Percentiles rank a stretch among this genome's conserved stretches.
Conservation (phyloP, 2,888 invertebrate genomes). For the Melanotus villosus region DNA sequence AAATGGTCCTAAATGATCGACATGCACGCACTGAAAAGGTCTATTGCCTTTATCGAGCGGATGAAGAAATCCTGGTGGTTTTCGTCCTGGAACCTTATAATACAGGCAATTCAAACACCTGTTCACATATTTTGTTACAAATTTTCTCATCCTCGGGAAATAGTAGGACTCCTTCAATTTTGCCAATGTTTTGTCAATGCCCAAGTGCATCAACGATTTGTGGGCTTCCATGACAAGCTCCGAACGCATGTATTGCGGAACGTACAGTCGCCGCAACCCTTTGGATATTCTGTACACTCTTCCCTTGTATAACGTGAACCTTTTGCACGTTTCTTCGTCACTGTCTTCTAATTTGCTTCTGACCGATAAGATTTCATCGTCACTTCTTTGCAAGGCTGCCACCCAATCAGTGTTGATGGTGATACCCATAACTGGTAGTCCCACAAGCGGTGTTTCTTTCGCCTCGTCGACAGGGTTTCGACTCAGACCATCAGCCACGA, state of each 20-base stretch:
- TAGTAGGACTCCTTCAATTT: conserved; percentile 46
- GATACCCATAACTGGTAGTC: conserved; percentile 43
- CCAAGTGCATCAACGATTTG: conserved; percentile 58
- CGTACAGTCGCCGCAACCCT: conserved; percentile 35
- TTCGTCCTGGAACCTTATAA: conserved; percentile 53
- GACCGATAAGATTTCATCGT: conserved; percentile 17
- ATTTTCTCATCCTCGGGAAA: conserved; percentile 57
- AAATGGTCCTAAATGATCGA: conserved; percentile 65
- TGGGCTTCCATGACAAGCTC: conserved; percentile 47
- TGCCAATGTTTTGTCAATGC: too few relatives aligned
- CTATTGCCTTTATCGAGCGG: conserved; percentile 61
- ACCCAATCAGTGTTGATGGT: conserved; percentile 22
- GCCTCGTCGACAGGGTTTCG: conserved; percentile 45
- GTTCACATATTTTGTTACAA: conserved; percentile 54
- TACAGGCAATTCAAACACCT: conserved; percentile 52
- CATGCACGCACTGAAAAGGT: conserved; percentile 64
- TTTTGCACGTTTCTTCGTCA: conserved; percentile 35
- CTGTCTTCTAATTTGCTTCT: conserved; percentile 44
- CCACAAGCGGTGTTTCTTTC: conserved; percentile 35
- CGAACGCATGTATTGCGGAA: conserved; percentile 38
- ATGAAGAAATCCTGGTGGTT: conserved; percentile 51
- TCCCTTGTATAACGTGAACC: conserved; percentile 34
- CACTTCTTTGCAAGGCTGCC: conserved; percentile 18
- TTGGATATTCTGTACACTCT: conserved; percentile 42
- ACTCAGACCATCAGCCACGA: conserved; percentile 47